Conservation (phyloP, 2,888 invertebrate genomes). For the Tenthredo scrophulariae region DNA sequence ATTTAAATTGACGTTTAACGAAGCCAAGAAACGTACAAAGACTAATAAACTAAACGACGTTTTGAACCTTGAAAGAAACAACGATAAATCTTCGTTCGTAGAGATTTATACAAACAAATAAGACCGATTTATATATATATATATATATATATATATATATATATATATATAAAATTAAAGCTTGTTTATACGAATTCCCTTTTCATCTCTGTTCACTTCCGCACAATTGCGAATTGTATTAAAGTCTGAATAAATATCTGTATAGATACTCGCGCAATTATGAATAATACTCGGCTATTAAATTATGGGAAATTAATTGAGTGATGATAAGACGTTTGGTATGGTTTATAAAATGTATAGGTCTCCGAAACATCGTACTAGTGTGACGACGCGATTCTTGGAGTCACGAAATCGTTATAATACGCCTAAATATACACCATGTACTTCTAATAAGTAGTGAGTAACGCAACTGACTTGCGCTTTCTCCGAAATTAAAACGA, state of each 20-base stretch:
- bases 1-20: constrained; percentile 28
- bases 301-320: not conserved
- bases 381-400: not conserved
- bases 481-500: constrained; percentile 15
- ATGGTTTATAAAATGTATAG: not conserved
- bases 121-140: not conserved
- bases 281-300: not conserved
- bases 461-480: constrained; percentile 10
- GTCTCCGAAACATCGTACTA: not conserved
- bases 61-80: constrained; percentile 9
- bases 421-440: not conserved
- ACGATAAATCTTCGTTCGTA: constrained; percentile 7
- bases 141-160: not conserved
- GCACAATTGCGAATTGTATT: not conserved
- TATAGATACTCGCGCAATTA: not conserved
- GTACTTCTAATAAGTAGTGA: not conserved
- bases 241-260: not conserved
- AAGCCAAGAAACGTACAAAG: constrained; percentile 1
- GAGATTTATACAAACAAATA: not conserved
- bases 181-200: not conserved
- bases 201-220: not conserved
- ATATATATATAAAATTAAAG: not conserved
- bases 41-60: constrained; percentile 1
- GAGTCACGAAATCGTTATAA: not conserved
- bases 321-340: not conserved